Evolutionary conservation across 1,140 invertebrate genomes (phyloP).

Genomic region (Drosophila mojavensis): DNA sequence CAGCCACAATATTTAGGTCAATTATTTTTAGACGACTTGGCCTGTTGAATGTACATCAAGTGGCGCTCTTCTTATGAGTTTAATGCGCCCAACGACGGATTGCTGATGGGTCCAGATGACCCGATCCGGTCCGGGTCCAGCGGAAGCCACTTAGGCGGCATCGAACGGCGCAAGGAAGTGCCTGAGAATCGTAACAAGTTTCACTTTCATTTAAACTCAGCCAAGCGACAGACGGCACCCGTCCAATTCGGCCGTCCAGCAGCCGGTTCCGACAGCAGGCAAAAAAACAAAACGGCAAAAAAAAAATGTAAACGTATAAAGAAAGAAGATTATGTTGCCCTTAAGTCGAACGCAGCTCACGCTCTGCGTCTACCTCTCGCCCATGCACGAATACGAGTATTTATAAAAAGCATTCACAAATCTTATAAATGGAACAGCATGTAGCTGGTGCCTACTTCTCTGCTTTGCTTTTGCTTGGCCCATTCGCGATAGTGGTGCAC

Average conservation of each 20-base stretch:
- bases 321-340: constrained; percentile 37
- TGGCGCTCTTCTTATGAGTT: constrained; percentile 44
- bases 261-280: constrained; percentile 45
- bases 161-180: constrained; percentile 56
- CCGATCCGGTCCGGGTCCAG: constrained; percentile 20
- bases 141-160: constrained; percentile 68
- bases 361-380: constrained; percentile 32
- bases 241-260: constrained; percentile 40
- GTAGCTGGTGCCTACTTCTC: constrained; percentile 43
- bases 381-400: constrained; percentile 43
- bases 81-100: constrained; percentile 40
- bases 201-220: constrained; percentile 70
- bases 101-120: constrained; percentile 27
- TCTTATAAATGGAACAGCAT: constrained; percentile 74
- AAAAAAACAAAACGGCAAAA: constrained; percentile 8
- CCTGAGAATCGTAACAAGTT: constrained; percentile 73
- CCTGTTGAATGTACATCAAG: constrained; percentile 44
- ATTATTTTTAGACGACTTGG: constrained; percentile 46
- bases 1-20: constrained; percentile 69
- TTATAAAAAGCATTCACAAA: constrained; percentile 75
- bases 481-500: constrained; percentile 56
- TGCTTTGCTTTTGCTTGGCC: constrained; percentile 28
- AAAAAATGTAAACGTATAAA: constrained; percentile 21
- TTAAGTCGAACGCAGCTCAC: constrained; percentile 29
- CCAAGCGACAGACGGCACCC: constrained; percentile 59